These are phyloP conservation scores for Heliopora coerulea DNA, from an alignment of 92 coral and sea anemone genomes.

Conservation along the genomic window DNA sequence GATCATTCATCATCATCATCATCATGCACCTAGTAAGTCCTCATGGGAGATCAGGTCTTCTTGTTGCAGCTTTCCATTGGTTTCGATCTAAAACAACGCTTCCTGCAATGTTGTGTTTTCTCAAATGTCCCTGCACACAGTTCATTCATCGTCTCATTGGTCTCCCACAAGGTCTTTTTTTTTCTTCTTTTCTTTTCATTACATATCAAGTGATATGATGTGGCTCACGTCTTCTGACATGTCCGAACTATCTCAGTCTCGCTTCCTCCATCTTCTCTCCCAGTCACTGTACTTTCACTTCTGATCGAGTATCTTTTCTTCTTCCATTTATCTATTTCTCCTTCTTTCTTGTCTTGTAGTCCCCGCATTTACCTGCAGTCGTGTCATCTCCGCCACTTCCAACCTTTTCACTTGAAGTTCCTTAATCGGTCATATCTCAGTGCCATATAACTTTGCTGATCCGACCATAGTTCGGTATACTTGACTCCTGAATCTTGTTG, in stretches of 20 bases:
- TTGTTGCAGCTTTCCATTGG: not conserved
- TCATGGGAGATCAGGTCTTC: not conserved
- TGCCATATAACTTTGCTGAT: conserved; percentile 9
- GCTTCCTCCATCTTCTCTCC: conserved; percentile 7
- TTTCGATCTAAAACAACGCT: not conserved
- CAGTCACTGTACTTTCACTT: conserved; percentile 7
- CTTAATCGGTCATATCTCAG: not conserved
- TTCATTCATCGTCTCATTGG: conserved; percentile 10
- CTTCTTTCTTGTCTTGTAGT: not conserved
- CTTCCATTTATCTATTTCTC: too few species aligned
- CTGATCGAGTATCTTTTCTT: not conserved
- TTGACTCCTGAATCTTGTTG: conserved; percentile 5
- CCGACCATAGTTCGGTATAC: not conserved
- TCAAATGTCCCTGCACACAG: conserved; percentile 1
- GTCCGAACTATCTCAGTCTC: conserved; percentile 36
- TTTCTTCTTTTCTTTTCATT: not conserved
- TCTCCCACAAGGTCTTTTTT: not conserved
- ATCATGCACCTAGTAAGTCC: not conserved
- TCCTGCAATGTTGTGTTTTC: not conserved
- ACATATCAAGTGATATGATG: conserved; percentile 9
- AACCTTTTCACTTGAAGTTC: not conserved
- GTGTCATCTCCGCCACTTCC: conserved; percentile 18
- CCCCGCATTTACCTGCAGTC: not conserved
- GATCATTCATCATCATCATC: not conserved
- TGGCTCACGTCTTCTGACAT: conserved; percentile 13